These are phyloP conservation scores for Lottia gigantea DNA, from an alignment of 2,888 invertebrate genomes.

Conservation along the genomic window DNA sequence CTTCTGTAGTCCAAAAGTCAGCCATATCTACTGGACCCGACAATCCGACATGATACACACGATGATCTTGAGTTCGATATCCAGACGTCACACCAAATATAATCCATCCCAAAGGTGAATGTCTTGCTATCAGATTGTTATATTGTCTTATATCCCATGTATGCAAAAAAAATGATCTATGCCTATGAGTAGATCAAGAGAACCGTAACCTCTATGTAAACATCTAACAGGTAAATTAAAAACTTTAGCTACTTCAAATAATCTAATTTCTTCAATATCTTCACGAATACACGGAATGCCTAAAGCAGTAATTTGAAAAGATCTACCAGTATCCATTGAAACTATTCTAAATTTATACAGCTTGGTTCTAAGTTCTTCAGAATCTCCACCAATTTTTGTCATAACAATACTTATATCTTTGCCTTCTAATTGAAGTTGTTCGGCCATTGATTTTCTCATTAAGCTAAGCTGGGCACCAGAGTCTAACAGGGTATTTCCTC, in stretches of 20 bases:
- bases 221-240: background rate
- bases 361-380: background rate
- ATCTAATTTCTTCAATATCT: background rate
- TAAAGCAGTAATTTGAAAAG: background rate
- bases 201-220: background rate
- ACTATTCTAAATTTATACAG: background rate
- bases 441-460: background rate
- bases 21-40: background rate
- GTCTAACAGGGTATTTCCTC: background rate
- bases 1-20: background rate
- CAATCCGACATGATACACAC: background rate
- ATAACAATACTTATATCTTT: background rate
- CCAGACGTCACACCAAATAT: background rate
- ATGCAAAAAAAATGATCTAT: background rate
- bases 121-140: background rate
- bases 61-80: background rate
- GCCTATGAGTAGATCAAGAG: background rate
- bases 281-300: background rate
- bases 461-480: background rate
- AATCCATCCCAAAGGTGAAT: background rate
- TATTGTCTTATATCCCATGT: background rate
- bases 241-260: background rate
- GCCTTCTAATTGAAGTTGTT: background rate
- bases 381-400: background rate
- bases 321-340: background rate